A percentile compares a stretch with the other conserved stretches of the same genome.
These are phyloP conservation scores for Leptura quadrifasciata DNA, from an alignment of 2,888 invertebrate genomes.

Conservation along the genomic window DNA sequence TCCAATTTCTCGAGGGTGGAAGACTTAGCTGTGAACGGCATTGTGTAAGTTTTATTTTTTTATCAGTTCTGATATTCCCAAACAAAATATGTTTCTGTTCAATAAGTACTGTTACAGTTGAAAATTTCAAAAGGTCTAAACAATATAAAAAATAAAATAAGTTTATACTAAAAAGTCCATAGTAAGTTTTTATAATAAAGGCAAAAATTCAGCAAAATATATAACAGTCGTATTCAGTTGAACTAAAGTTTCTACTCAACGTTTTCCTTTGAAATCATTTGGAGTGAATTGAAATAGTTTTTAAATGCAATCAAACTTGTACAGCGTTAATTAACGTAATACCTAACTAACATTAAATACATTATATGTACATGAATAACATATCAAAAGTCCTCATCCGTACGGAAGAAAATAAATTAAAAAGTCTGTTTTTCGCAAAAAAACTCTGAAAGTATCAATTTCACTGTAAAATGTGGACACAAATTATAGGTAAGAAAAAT, in stretches of 20 bases:
- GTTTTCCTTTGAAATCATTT: background rate
- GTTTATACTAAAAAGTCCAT: background rate
- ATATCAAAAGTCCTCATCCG: no score
- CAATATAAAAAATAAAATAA: no score
- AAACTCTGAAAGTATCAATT: no score
- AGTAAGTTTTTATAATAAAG: no score
- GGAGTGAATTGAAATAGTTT: background rate
- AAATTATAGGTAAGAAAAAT: no score
- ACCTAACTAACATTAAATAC: background rate
- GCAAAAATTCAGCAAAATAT: background rate
- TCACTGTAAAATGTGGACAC: no score
- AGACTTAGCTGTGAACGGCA: slow-evolving; percentile 53
- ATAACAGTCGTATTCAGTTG: background rate
- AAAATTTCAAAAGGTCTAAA: background rate
- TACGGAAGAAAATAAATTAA: no score
- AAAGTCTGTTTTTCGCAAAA: no score
- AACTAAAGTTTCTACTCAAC: background rate
- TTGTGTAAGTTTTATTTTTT: slow-evolving; percentile 55
- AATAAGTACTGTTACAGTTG: background rate
- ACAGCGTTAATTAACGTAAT: background rate
- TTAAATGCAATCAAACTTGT: background rate
- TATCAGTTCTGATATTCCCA: background rate
- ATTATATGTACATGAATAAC: no score
- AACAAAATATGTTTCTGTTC: background rate
- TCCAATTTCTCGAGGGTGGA: slow-evolving; percentile 54